A percentile compares a stretch with the other conserved stretches of the same genome.
These are phyloP conservation scores for Sebastolobus alascanus DNA, from an alignment of 2,797 vertebrate genomes.

Conservation along the genomic window DNA sequence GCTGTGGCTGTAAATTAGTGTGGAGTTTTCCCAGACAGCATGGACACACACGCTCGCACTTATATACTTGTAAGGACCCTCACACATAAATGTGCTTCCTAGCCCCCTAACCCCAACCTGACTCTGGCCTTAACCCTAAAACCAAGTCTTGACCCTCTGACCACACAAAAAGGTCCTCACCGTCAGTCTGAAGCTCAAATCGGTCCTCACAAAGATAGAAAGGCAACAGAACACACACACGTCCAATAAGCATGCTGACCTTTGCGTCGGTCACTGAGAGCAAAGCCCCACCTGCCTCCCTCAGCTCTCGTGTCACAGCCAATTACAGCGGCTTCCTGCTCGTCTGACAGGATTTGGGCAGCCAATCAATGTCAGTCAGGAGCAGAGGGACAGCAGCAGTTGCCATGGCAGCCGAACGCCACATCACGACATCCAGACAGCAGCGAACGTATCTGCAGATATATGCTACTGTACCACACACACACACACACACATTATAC, in stretches of 20 bases:
- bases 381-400: slow-evolving; percentile 28
- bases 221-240: neutral
- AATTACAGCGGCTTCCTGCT: neutral
- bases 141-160: neutral
- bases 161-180: neutral
- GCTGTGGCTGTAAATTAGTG: too few relatives aligned
- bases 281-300: neutral
- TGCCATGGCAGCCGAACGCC: slow-evolving; percentile 42
- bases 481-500: neutral
- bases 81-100: neutral
- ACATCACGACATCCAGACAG: slow-evolving; percentile 9
- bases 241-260: neutral
- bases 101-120: neutral
- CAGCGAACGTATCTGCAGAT: neutral
- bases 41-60: neutral
- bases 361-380: slow-evolving; percentile 50
- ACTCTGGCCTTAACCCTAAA: neutral
- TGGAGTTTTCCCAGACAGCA: neutral
- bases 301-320: neutral
- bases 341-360: neutral
- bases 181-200: neutral
- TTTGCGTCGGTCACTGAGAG: slow-evolving; percentile 4
- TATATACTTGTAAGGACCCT: neutral
- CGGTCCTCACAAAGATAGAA: slow-evolving; percentile 11
- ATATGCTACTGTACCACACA: neutral